phyloP scores from a whole-genome alignment of 2,888 invertebrate genomes.

The Scotopteryx bipunctaria region DNA sequence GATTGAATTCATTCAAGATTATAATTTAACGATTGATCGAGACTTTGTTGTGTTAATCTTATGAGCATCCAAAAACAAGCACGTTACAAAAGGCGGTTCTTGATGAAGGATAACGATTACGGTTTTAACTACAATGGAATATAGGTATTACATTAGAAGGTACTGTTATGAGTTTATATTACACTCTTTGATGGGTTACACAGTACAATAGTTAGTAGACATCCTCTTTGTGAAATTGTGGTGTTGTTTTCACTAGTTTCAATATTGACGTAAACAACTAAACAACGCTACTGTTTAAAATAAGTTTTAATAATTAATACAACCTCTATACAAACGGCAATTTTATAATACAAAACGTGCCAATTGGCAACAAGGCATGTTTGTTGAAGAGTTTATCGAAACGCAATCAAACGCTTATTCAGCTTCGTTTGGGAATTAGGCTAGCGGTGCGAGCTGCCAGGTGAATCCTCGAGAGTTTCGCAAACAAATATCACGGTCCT shows the following conservation, averaged over 20 bases:
- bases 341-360: constrained; percentile 32
- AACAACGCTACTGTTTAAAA: not conserved
- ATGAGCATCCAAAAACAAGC: constrained; percentile 10
- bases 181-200: not conserved
- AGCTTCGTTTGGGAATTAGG: constrained; percentile 70
- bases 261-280: too few species aligned
- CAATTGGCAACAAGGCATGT: constrained; percentile 44
- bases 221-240: too few species aligned
- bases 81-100: constrained; percentile 6
- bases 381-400: constrained; percentile 56
- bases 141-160: too few species aligned
- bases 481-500: constrained; percentile 72
- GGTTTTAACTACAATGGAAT: constrained; percentile 7
- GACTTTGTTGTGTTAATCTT: constrained; percentile 31
- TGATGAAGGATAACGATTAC: constrained; percentile 4
- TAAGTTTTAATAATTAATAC: not conserved
- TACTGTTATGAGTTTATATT: not conserved
- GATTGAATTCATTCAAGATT: constrained; percentile 45
- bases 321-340: constrained; percentile 6
- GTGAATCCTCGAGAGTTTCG: constrained; percentile 65
- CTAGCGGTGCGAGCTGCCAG: constrained; percentile 48
- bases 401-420: constrained; percentile 68
- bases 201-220: too few species aligned
- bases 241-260: too few species aligned
- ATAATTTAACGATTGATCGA: constrained; percentile 41